Conservation (phyloP, 1,140 invertebrate species). For the Ctenoplectra terminalis region DNA sequence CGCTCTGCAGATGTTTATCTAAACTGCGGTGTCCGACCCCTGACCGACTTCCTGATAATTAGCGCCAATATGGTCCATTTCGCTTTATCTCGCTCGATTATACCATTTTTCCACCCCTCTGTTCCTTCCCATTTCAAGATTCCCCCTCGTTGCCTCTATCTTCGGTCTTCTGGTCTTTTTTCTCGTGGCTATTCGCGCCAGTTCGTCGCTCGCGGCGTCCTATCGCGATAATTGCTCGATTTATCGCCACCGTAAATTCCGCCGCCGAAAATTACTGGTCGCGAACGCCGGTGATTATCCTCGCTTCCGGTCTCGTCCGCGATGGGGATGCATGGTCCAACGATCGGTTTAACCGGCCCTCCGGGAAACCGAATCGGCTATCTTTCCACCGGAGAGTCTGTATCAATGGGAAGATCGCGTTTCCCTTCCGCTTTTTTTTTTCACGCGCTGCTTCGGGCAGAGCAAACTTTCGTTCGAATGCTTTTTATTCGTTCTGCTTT, state of each 20-base stretch:
- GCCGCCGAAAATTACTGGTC: conserved; percentile 37
- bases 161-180: neutral
- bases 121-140: no score
- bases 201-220: no score
- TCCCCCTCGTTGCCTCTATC: neutral
- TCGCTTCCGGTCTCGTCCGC: conserved; percentile 6
- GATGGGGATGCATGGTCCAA: conserved; percentile 17
- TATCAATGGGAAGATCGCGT: conserved; percentile 3
- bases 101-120: neutral
- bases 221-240: conserved; percentile 67
- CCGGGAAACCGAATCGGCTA: conserved; percentile 17
- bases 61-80: conserved; percentile 39
- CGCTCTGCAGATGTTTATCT: conserved; percentile 38
- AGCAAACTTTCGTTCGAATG: no score
- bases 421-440: neutral
- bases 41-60: conserved; percentile 52
- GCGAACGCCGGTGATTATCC: conserved; percentile 8
- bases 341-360: conserved; percentile 18
- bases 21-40: conserved; percentile 27
- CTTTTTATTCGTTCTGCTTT: no score
- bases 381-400: neutral
- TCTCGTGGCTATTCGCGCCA: neutral
- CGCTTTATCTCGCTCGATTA: conserved; percentile 43
- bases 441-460: no score
- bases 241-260: conserved; percentile 59